These are phyloP conservation scores for Chrysolina americana DNA, from an alignment of 2,888 invertebrate species.

Conservation along the genomic window DNA sequence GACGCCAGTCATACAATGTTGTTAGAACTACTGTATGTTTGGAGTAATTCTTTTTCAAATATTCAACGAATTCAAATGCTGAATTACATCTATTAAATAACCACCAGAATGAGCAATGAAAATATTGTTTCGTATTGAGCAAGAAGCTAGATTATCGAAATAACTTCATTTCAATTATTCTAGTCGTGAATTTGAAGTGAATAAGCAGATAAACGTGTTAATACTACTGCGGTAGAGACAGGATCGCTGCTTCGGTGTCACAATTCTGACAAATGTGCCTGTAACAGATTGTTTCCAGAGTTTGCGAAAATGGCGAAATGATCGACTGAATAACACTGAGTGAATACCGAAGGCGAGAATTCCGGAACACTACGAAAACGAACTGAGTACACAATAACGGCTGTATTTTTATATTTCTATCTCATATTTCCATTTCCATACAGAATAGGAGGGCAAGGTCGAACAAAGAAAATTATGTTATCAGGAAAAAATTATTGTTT, in stretches of 20 bases:
- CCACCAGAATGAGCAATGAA: too few relatives aligned
- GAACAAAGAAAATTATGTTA: background rate
- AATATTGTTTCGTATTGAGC: background rate
- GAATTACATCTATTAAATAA: too few relatives aligned
- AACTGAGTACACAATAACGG: background rate
- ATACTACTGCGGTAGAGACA: background rate
- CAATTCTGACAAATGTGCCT: background rate
- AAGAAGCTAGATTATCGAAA: background rate
- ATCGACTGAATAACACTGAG: background rate
- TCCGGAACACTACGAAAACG: background rate
- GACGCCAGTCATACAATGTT: too few relatives aligned
- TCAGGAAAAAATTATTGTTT: too few relatives aligned
- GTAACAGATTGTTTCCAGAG: background rate
- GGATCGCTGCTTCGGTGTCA: background rate
- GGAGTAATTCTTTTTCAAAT: too few relatives aligned
- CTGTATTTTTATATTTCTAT: background rate
- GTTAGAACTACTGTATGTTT: too few relatives aligned
- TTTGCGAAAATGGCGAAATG: background rate
- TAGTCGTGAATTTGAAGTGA: background rate
- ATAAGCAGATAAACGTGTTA: background rate
- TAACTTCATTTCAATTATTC: background rate
- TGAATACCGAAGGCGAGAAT: background rate
- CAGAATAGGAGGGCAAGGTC: background rate
- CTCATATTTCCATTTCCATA: background rate
- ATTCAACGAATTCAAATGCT: too few relatives aligned